Conservation (phyloP, 1,140 invertebrate genomes). For the Berghia stephanieae region DNA sequence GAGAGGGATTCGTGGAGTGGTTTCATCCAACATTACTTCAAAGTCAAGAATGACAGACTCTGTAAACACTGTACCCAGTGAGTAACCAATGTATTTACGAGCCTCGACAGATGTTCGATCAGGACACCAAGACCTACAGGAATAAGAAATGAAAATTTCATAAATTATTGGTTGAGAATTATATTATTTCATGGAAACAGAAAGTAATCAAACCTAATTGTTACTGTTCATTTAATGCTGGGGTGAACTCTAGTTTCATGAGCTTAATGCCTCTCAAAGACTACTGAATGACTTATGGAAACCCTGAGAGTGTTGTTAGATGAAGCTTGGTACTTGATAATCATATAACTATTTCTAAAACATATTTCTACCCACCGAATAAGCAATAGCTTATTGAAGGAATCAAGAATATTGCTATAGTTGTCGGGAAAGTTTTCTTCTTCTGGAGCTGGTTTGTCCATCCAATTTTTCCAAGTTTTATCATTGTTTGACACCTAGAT, state of each 20-base stretch:
- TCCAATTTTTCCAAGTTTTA: slow-evolving; percentile 89
- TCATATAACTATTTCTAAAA: too few relatives aligned
- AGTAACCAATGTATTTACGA: slow-evolving; percentile 88
- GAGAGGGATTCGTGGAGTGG: slow-evolving; percentile 50
- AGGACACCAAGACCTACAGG: slow-evolving; percentile 83
- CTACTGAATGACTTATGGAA: too few relatives aligned
- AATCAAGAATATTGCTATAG: slow-evolving; percentile 84
- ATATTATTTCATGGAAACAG: neutral
- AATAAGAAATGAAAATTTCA: neutral
- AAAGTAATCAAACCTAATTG: too few relatives aligned
- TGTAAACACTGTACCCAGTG: slow-evolving; percentile 75
- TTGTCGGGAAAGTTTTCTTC: slow-evolving; percentile 89
- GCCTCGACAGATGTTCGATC: slow-evolving; percentile 92
- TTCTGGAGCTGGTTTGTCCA: slow-evolving; percentile 92
- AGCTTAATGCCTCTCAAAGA: too few relatives aligned
- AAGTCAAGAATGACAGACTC: slow-evolving; percentile 59
- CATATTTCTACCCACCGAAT: slow-evolving; percentile 75
- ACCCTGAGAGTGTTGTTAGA: too few relatives aligned
- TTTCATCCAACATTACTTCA: slow-evolving; percentile 54
- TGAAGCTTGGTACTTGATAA: too few relatives aligned
- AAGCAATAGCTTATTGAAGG: slow-evolving; percentile 87
- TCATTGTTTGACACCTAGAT: slow-evolving; percentile 75
- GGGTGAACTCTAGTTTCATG: too few relatives aligned
- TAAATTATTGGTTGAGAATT: neutral
- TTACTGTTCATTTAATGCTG: too few relatives aligned